A percentile compares a stretch with the other conserved stretches of the same genome.
Evolutionary conservation across 2,113 vertebrate species (phyloP).

Genomic region (Oncorhynchus tshawytscha): DNA sequence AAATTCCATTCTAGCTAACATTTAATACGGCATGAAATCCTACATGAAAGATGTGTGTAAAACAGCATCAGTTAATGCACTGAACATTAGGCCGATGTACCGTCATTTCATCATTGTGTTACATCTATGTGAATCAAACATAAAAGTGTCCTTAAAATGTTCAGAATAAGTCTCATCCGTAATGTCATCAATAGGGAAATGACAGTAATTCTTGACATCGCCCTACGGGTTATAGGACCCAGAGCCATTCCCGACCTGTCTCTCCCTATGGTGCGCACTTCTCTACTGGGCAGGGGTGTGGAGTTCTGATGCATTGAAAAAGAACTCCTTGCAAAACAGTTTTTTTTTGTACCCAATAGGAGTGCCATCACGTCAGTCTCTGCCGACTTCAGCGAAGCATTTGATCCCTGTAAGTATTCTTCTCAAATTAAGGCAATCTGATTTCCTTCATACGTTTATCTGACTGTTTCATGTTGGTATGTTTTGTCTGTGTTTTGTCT

Average conservation of each 20-base stretch:
- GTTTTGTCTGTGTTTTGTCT: no score
- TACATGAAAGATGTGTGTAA: no score
- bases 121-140: no score
- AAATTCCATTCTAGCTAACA: no score
- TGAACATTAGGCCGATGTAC: no score
- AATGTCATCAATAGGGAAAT: no score
- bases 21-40: no score
- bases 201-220: no score
- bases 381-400: neutral
- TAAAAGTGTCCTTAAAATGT: neutral
- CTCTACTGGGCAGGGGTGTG: neutral
- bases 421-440: neutral
- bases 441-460: neutral
- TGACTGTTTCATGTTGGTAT: neutral
- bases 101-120: no score
- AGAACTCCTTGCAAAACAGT: constrained; percentile 12
- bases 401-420: constrained; percentile 18
- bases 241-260: neutral
- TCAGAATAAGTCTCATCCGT: neutral
- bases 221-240: constrained; percentile 11
- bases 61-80: no score
- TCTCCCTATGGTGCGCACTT: neutral
- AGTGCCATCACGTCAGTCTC: neutral
- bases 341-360: neutral
- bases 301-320: constrained; percentile 21